phyloP scores from a whole-genome alignment of 2,113 vertebrate species.

The Esox niger region DNA sequence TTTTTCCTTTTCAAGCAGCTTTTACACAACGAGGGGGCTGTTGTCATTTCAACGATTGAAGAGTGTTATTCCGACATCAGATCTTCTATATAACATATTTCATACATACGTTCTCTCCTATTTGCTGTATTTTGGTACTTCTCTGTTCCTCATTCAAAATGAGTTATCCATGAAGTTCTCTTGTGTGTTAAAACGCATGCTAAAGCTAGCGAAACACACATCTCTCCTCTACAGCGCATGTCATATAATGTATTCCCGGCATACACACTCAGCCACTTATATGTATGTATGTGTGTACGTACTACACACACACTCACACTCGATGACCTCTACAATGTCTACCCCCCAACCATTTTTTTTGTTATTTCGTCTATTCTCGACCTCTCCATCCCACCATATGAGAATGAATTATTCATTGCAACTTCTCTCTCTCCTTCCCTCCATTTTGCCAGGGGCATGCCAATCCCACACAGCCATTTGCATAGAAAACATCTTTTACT shows the following conservation, averaged over 20 bases:
- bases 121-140: not conserved
- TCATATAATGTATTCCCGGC: not conserved
- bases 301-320: not conserved
- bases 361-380: not conserved
- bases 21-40: too few relatives aligned
- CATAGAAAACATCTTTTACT: slow-evolving; percentile 34
- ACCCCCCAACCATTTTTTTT: not conserved
- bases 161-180: too few relatives aligned
- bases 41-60: too few relatives aligned
- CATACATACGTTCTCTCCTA: not conserved
- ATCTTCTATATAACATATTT: too few relatives aligned
- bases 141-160: not conserved
- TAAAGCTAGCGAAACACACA: too few relatives aligned
- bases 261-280: not conserved
- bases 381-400: slow-evolving; percentile 4
- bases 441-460: slow-evolving; percentile 35
- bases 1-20: too few relatives aligned
- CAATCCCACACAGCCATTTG: slow-evolving; percentile 36
- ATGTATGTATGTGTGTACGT: too few relatives aligned
- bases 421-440: slow-evolving; percentile 20
- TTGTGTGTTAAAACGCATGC: too few relatives aligned
- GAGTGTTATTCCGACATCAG: too few relatives aligned
- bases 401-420: slow-evolving; percentile 60
- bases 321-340: not conserved
- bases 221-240: too few relatives aligned